Base-by-base conservation (phyloP, 2,888 invertebrate species). In the Digitonthophagus gazella region DNA sequence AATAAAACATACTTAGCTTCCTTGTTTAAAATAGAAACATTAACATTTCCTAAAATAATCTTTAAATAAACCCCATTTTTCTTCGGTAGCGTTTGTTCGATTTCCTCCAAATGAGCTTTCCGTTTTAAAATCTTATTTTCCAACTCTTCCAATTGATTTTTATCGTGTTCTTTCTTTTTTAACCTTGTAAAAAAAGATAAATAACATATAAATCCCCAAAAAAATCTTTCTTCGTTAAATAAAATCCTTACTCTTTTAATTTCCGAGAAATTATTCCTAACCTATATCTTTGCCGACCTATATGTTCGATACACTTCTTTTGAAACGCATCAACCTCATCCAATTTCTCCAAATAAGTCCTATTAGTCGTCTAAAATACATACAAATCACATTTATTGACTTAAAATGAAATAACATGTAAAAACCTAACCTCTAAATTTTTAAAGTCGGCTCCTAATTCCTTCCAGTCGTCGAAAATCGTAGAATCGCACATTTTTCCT, bases 11-110 rank as follows among this genome's bases (percentile, higher is more conserved):
- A 96, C 95, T 97, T 97, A 83, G 97, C 97, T 81, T 91, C 93
- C 86, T 96, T 96, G 85, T 97, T 97, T 72, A 98, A 86, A 82
- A 99, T 95, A 19, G 98, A 98, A 18, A 98, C 96, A 84, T 98
- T 98, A 61, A 99, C 96, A 83, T 95, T 95, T 75, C 99, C 99
- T 71, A 99, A 88, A 82, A 99, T 98, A 78, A 98, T 96, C 84
- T 91, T 91, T 76, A 96, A 86, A 83, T 99, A 99, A 72, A 91
- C 86, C 80, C 97, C 96, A 84, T 96, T 93, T 80, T 92, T 91
- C 82, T 96, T 95, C 11, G 98, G 98, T 76, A 98, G 85, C 15
- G 93, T 92, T 78, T 97, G 93, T 81, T 97, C 96, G 78, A 98
- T 93, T 81, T 97, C 97, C 77, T 92, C 89, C 65, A 98, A 85